phyloP scores from a whole-genome alignment of 2,797 vertebrate genomes.

The Phrynocephalus vlangalii region DNA sequence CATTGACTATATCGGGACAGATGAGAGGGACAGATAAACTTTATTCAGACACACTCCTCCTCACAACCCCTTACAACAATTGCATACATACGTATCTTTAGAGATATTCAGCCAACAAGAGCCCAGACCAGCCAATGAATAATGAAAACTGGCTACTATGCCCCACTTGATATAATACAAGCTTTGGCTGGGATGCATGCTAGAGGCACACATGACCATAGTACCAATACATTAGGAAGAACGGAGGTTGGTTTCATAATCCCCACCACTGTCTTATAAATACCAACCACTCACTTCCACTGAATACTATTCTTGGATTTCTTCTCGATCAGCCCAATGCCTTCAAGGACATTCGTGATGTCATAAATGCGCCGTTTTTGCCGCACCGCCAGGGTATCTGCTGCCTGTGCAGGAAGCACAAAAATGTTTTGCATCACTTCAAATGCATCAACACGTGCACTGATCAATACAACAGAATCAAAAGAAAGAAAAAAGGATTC shows the following conservation, averaged over 20 bases:
- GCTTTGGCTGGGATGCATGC: neutral
- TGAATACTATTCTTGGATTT: conserved; percentile 99
- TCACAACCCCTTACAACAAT: neutral
- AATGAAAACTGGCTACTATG: neutral
- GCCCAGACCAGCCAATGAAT: neutral
- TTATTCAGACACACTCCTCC: neutral
- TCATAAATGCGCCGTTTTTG: conserved; percentile 98
- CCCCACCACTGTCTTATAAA: neutral
- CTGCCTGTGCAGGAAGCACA: conserved; percentile 82
- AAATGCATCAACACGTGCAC: neutral
- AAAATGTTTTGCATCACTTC: neutral
- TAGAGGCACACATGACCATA: neutral
- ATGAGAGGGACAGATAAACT: neutral
- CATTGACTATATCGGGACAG: too few relatives aligned
- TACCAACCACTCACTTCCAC: conserved; percentile 92
- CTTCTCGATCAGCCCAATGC: conserved; percentile 97
- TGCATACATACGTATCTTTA: too few relatives aligned
- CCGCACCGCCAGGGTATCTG: conserved; percentile 95
- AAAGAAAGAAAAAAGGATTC: conserved; percentile 32
- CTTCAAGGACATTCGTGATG: conserved; percentile 98
- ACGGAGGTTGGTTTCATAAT: neutral
- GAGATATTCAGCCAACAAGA: neutral
- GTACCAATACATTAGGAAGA: too few relatives aligned
- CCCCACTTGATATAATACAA: neutral
- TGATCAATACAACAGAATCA: neutral